phyloP scores from a whole-genome alignment of 2,888 invertebrate genomes.

The Hofmannophila pseudospretella region DNA sequence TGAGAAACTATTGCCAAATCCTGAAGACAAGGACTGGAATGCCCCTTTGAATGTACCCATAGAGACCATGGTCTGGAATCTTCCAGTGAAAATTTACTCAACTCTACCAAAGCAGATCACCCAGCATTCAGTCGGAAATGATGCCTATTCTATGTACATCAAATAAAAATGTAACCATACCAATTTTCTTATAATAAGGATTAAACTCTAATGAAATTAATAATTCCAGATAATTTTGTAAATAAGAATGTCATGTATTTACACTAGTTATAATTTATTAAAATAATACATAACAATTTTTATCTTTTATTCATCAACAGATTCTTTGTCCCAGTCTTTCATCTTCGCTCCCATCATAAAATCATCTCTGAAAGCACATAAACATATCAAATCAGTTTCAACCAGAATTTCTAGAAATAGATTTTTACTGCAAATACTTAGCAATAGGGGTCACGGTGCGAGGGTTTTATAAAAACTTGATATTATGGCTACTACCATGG shows the following conservation, averaged over 20 bases:
- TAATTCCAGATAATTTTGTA: constrained; percentile 6
- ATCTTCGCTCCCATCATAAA: constrained; percentile 93
- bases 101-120: constrained; percentile 91
- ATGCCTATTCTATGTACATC: constrained; percentile 61
- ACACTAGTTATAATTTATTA: constrained; percentile 14
- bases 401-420: too few relatives aligned
- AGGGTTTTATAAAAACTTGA: too few relatives aligned
- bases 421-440: too few relatives aligned
- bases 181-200: too few relatives aligned
- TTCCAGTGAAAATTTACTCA: constrained; percentile 95
- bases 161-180: constrained; percentile 24
- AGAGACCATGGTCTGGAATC: constrained; percentile 99
- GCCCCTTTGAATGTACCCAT: constrained; percentile 92
- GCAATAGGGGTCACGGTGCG: too few relatives aligned
- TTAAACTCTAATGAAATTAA: constrained; percentile 1
- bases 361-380: constrained; percentile 87
- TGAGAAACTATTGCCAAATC: constrained; percentile 79
- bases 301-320: constrained; percentile 58
- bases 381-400: too few relatives aligned
- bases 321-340: constrained; percentile 94
- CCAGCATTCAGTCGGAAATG: constrained; percentile 76
- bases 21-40: constrained; percentile 83
- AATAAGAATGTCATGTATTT: constrained; percentile 6
- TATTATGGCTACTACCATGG: too few relatives aligned
- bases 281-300: constrained; percentile 5